These are phyloP conservation scores for Coccyzus lansbergi DNA, from an alignment of 2,797 vertebrate species.

Conservation along the genomic window DNA sequence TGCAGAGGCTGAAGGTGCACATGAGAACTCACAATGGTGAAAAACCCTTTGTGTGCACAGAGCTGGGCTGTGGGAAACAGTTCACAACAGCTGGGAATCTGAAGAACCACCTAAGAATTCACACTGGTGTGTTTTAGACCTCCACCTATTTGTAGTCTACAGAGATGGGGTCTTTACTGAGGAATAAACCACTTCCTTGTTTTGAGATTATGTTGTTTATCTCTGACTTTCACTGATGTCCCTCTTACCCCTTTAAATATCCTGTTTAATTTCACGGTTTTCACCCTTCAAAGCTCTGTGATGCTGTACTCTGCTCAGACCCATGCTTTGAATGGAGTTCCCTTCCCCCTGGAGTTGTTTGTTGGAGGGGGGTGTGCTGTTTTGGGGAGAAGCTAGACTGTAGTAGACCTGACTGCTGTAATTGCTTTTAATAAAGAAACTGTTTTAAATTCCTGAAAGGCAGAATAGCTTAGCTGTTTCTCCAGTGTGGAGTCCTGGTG, in stretches of 20 bases:
- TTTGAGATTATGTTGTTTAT: background rate
- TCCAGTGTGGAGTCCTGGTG: background rate
- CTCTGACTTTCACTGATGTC: background rate
- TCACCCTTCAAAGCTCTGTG: background rate
- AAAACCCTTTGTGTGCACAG: conserved; percentile 94
- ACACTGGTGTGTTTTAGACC: conserved; percentile 86
- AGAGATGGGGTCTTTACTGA: conserved; percentile 36
- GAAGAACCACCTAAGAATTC: conserved; percentile 95
- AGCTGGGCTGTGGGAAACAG: conserved; percentile 94
- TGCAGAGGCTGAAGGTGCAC: conserved; percentile 97
- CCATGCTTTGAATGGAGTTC: background rate
- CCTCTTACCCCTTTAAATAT: background rate
- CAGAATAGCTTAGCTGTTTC: background rate
- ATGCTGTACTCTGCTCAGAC: background rate
- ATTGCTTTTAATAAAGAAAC: background rate
- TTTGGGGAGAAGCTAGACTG: background rate
- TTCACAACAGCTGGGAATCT: conserved; percentile 98
- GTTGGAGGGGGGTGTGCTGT: background rate
- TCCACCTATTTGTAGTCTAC: conserved; percentile 45
- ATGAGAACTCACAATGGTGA: conserved; percentile 98
- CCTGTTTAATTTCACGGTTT: background rate
- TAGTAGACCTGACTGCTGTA: background rate
- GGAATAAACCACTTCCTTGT: background rate
- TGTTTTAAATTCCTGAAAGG: background rate
- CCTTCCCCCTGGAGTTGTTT: background rate